These are phyloP conservation scores for Ctenopoma kingsleyae DNA, from an alignment of 2,797 vertebrate genomes.

Conservation along the genomic window DNA sequence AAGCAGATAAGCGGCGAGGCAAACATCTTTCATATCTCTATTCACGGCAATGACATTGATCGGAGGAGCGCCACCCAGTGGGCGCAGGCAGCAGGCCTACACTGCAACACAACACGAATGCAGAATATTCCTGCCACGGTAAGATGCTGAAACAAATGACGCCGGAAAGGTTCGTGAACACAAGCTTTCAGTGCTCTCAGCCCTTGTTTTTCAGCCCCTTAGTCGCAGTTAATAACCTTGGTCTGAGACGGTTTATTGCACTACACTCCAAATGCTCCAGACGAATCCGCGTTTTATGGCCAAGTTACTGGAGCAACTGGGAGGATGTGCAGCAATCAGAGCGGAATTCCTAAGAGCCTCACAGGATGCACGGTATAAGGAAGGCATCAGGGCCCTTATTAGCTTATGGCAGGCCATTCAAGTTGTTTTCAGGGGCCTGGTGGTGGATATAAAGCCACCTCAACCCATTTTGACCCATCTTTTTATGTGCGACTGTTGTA, in stretches of 20 bases:
- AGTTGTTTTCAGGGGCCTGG: constrained; percentile 63
- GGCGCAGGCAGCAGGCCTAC: constrained; percentile 53
- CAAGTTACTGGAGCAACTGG: constrained; percentile 92
- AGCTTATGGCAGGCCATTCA: constrained; percentile 81
- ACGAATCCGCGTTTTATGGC: constrained; percentile 93
- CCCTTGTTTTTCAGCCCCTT: constrained; percentile 83
- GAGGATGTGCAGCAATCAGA: constrained; percentile 95
- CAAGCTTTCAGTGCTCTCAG: constrained; percentile 81
- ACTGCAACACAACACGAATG: constrained; percentile 17
- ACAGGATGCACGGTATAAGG: constrained; percentile 88
- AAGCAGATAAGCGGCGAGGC: constrained; percentile 35
- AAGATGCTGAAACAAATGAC: constrained; percentile 81
- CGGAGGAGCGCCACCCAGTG: constrained; percentile 95
- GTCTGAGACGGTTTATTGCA: constrained; percentile 92
- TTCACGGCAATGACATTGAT: constrained; percentile 99
- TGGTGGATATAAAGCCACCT: constrained; percentile 54
- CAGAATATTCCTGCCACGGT: constrained; percentile 69
- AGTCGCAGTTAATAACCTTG: constrained; percentile 91
- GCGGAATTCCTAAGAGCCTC: constrained; percentile 91
- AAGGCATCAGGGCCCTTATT: constrained; percentile 80
- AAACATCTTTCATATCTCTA: constrained; percentile 76
- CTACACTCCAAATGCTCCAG: constrained; percentile 90
- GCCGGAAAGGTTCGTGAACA: constrained; percentile 78
- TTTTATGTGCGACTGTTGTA: constrained; percentile 2
- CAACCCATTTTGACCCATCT: constrained; percentile 26